Percentiles rank a stretch among this genome's conserved stretches.
Conservation (phyloP, 2,113 vertebrate species). For the Ptilonorhynchus violaceus region DNA sequence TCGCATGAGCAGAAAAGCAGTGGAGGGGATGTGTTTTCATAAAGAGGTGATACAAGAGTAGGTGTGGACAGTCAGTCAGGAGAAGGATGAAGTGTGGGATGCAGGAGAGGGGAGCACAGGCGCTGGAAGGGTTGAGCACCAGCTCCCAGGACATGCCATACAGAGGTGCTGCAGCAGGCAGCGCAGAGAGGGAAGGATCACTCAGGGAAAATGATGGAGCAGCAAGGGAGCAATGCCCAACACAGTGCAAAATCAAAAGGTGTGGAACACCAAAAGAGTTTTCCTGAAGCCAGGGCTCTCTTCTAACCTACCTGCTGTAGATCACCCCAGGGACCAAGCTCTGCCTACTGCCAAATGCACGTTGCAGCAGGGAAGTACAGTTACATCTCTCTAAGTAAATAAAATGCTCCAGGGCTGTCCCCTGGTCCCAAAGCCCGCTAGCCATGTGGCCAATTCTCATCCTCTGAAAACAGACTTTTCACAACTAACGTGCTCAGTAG, state of each 20-base stretch:
- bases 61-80: background rate
- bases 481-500: rapidly evolving
- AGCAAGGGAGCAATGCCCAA: background rate
- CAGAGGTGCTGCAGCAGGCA: background rate
- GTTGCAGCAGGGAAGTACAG: background rate
- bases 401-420: background rate
- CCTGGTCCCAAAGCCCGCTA: background rate
- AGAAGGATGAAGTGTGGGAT: background rate
- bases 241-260: background rate
- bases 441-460: rapidly evolving
- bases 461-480: background rate
- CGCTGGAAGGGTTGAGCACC: background rate
- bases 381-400: background rate
- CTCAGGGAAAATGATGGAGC: background rate
- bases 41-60: conserved; percentile 2
- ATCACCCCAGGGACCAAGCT: background rate
- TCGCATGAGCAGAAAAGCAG: background rate
- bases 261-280: background rate
- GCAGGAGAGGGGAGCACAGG: background rate
- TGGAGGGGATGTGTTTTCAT: background rate
- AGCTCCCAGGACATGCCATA: background rate
- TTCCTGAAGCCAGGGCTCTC: background rate
- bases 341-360: rapidly evolving
- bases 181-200: rapidly evolving
- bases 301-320: background rate